Evolutionary conservation across 1,140 invertebrate species (phyloP).

Genomic region (Diploscapter pachys): DNA sequence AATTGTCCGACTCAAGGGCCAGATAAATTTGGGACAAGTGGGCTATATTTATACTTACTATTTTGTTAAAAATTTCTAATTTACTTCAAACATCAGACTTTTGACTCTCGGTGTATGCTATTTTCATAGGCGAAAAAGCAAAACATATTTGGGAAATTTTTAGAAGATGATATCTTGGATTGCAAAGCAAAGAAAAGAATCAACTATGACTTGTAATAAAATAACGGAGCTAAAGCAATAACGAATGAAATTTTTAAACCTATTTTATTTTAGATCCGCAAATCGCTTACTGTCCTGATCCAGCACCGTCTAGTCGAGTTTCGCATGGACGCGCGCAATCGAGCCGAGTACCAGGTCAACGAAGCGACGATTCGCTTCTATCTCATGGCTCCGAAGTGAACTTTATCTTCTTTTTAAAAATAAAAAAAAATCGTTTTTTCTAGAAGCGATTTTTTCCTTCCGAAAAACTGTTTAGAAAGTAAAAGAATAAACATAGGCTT

Average conservation of each 20-base stretch:
- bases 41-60: neutral
- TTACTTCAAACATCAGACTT: too few relatives aligned
- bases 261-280: constrained; percentile 14
- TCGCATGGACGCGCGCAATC: constrained; percentile 17
- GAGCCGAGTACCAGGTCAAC: constrained; percentile 11
- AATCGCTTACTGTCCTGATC: constrained; percentile 12
- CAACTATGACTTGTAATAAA: too few relatives aligned
- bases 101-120: too few relatives aligned
- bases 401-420: neutral
- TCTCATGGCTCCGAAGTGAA: constrained; percentile 18
- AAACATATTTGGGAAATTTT: too few relatives aligned
- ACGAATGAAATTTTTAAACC: neutral
- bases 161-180: too few relatives aligned
- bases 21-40: constrained; percentile 6
- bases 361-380: constrained; percentile 4
- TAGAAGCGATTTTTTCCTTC: neutral
- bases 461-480: neutral
- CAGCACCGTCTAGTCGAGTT: constrained; percentile 22
- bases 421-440: neutral
- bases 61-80: too few relatives aligned
- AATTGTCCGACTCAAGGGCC: constrained; percentile 7
- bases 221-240: too few relatives aligned
- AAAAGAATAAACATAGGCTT: neutral
- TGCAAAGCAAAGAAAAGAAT: too few relatives aligned
- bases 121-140: too few relatives aligned